phyloP scores from a whole-genome alignment of 2,888 invertebrate species.

The Cerastis rubricosa region DNA sequence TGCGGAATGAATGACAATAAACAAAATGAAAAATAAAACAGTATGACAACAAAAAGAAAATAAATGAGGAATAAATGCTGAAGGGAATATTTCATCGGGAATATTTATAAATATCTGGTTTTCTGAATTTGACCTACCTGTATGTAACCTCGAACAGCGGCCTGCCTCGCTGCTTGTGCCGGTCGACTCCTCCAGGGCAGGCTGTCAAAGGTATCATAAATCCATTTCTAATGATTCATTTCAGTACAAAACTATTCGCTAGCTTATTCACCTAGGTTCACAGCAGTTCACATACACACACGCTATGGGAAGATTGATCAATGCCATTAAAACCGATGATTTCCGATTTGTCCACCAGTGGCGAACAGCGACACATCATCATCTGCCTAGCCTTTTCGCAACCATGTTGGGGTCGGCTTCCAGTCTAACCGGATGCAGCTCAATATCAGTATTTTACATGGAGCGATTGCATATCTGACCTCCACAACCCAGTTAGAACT shows the following conservation, averaged over 20 bases:
- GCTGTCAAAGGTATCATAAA: slow-evolving; percentile 78
- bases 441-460: no score
- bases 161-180: slow-evolving; percentile 13
- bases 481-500: no score
- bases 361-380: no score
- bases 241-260: slow-evolving; percentile 20
- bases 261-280: slow-evolving; percentile 15
- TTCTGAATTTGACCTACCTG: slow-evolving; percentile 67
- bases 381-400: no score
- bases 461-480: no score
- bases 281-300: slow-evolving; percentile 8
- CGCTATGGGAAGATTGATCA: slow-evolving; percentile 38
- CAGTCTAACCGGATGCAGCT: no score
- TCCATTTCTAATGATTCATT: slow-evolving; percentile 74
- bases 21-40: background rate
- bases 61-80: background rate
- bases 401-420: no score
- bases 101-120: no score
- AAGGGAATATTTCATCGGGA: background rate
- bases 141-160: slow-evolving; percentile 7
- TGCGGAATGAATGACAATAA: slow-evolving; percentile 10
- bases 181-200: slow-evolving; percentile 51
- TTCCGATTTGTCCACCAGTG: no score
- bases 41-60: background rate
- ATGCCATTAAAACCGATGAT: background rate